Base-by-base conservation (phyloP, 1,140 invertebrate species). In the Dendroctonus valens region DNA sequence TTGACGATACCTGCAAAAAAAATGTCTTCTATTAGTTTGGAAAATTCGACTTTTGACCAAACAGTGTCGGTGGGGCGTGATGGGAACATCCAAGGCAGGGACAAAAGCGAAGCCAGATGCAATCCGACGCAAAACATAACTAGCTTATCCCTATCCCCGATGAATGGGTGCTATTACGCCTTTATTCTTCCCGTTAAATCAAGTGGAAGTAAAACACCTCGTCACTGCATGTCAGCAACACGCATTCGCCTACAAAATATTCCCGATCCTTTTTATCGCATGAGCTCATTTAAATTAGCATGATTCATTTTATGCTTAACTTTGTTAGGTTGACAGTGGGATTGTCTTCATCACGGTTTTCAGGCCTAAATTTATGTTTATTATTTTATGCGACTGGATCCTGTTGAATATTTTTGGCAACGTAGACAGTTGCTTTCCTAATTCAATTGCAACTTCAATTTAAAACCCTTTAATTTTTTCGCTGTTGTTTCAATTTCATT, bases 1-100 rank as follows among this genome's bases (percentile, higher is more conserved):
- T 98, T n/a, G 95, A 98, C 6, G 96, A 98, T 40, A 60, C 59
- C 59, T 60, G 59, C 3, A 60, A 60, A 50, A 11, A 60, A 58
- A 41, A 55, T 46, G 8, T 46, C 2, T 46, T 46, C 12, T 46
- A 26, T 46, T 26, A 15, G n/a, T 48, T 12, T 59, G 14, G 26
- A 42, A 59, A 46, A 46, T 26, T 9, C 44, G 12, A 8, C 42
- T 15, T 42, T 42, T 15, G 5, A 52, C 9, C 26, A 57, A 57
- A 57, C 26, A 46, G 12, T 46, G 14, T 41, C 38, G 12, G 50
- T 53, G 60, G 26, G 26, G 26, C 26, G 26, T 73, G 73, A 73
- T 76, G 74, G 73, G 75, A 76, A 76, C 71, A 67, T 70, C 40
- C 65, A 68, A 63, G 57, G 69, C 63, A 62, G 68, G 70, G 70